Evolutionary conservation across 1,140 invertebrate species (phyloP), one percentile per base, ranked within the genome.

Genomic region (Drosophila aff.): DNA sequence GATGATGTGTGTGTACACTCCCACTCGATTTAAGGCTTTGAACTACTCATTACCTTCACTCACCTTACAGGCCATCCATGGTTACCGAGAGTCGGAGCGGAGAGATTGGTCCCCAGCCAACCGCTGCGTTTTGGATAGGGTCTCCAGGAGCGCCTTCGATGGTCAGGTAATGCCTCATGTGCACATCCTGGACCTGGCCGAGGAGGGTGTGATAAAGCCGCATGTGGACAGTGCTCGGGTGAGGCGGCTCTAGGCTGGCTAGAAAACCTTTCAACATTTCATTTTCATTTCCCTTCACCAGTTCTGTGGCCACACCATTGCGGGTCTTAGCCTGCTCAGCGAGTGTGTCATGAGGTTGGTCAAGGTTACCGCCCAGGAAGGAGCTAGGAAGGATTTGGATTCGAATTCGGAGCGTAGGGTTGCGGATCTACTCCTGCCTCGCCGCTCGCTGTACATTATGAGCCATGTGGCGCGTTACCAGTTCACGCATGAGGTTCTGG

Each of bases 251-350:
- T n/a, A n/a, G 16, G 23, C 4, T 10, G 10, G 38, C 16, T 40
- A 40, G 38, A 40, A 8, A 16, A 40, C 6, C 15, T 3, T 40
- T 3, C 0, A 6, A 7, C 4, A 3, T 16, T 40, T 16, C 6
- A 4, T 26, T 10, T 11, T 4, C 23, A 5, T 31, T 31, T 31
- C n/a, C 2, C 1, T 31, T 0, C 62, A 23, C 23, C 23, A 99
- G 97, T 99, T 99, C 94, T 99, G 99, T 94, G 99, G 99, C n/a
- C 95, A 96, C 79, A 96, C 96, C 18, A 99, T 99, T 72, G 96
- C 98, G 40, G 99, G 99, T 0, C 93, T 99, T n/a, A 98, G 97
- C 93, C 94, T 99, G 44, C 92, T 98, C 21, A 98, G 97, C 11
- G 95, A 96, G 73, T 96, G 96, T 77, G 95, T 99, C 10, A 99